Percentiles rank a stretch among this genome's conserved stretches.
phyloP scores from a whole-genome alignment of 2,113 vertebrate genomes.

The Butorides virescens region DNA sequence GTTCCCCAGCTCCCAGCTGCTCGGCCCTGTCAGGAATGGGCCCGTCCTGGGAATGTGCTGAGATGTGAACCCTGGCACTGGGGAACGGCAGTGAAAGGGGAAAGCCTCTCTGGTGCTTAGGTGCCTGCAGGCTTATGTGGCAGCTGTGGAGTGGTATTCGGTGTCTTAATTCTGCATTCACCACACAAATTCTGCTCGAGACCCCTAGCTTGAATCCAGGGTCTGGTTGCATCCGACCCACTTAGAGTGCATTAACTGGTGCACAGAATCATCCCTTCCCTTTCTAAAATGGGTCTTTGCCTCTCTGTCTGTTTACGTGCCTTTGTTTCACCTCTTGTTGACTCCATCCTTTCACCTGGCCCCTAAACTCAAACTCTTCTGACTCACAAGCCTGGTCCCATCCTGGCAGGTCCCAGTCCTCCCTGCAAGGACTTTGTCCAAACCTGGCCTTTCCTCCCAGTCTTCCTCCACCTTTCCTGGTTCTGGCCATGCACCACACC shows the following conservation, averaged over 20 bases:
- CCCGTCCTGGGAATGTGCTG: not conserved
- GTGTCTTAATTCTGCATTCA: not conserved
- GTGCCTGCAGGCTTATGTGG: not conserved
- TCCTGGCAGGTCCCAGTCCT: accelerated
- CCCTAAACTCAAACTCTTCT: not conserved
- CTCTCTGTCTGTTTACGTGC: not conserved
- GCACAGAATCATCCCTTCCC: not conserved
- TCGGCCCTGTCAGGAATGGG: not conserved
- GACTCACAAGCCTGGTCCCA: not conserved
- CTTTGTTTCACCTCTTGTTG: not conserved
- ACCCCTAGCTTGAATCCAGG: not conserved
- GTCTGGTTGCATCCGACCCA: accelerated
- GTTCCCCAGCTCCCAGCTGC: not conserved
- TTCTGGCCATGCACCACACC: not conserved
- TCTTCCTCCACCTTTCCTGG: not conserved
- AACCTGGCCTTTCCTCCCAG: not conserved
- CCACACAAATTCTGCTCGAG: not conserved
- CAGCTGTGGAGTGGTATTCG: not conserved
- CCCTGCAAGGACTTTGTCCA: accelerated
- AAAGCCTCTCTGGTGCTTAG: not conserved
- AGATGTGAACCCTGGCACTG: not conserved
- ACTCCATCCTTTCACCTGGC: not conserved
- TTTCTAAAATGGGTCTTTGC: not conserved
- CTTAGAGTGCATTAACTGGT: not conserved
- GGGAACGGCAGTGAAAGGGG: not conserved